Base-by-base conservation (phyloP, 2,113 vertebrate genomes). In the Triplophysa dalaica region DNA sequence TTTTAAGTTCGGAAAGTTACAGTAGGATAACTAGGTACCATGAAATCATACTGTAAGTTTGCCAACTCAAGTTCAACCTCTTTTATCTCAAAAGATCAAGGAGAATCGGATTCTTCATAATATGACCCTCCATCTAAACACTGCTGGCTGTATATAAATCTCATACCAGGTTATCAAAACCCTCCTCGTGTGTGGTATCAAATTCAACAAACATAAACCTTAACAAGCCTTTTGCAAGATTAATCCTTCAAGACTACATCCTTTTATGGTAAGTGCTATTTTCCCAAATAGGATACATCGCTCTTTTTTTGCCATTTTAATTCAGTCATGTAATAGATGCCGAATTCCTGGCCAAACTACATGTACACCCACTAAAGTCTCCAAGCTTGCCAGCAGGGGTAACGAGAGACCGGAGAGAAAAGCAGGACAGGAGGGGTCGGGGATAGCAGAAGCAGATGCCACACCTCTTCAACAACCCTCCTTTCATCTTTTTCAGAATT, bases 371-470 rank as follows among this genome's bases (percentile, higher is more conserved):
- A 62, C 68, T 54, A 64, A 62, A 63, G 58, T 50, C 29, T 63
- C 41, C 56, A 24, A 10, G n/a, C 54, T 70, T 45, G 50, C 67
- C 21, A 74, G 26, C n/a, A 45, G 21, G 14, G 60, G 21, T 21
- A 24, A 43, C 16, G 10, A 24, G 66, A 64, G 33, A 65, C 19
- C 33, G 41, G 41, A 77, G 19, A 41, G 48, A 64, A 72, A 17
- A 67, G 29, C 29, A 52, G 12, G 38, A 33, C 21, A 63, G 64
- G 33, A 54, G n/a, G 11, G 73, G 73, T 29, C 41, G 58, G 58
- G 22, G 16, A 48, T 24, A 75, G 65, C 84, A 85, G 79, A 83
- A 76, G 77, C 26, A 48, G 76, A 24, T 75, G 79, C 69, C 70
- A 64, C 38, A 70, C 67, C 45, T 60, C 64, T 41, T 63, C 54